Base-by-base conservation (phyloP, 2,113 vertebrate species). In the Greenwoodochromis staneri region DNA sequence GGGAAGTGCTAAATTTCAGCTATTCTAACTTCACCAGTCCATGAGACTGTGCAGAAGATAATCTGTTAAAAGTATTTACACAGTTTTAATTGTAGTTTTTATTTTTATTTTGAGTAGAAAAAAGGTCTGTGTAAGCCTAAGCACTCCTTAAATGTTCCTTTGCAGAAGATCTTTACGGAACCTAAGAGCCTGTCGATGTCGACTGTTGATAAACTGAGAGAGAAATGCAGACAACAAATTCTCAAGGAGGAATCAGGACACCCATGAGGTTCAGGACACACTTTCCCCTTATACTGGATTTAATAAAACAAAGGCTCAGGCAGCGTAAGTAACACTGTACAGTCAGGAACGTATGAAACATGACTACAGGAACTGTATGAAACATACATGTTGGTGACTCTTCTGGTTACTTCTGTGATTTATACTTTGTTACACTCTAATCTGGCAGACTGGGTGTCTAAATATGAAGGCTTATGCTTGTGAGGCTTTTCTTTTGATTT, bases 91-190 rank as follows among this genome's bases (percentile, higher is more conserved):
- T 78, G 27, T 19, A 49, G 45, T 63, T 29, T 76, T 76, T 47
- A 47, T 4, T 78, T 47, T 19, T 17, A 78, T 78, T 45, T 78
- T 12, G 2, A 31, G 42, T 49, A 31, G 42, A 49, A 78, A 31
- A 78, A 49, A 31, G 63, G 34, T 38, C 11, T 38, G 63, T 21
- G 31, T 13, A 66, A 38, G 71, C 42, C 42, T 78, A 78, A 78
- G 71, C 14, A 29, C 16, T 29, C 42, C 16, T 31, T 49, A 49
- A 49, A 9, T 54, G 13, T 53, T 40, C 7, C 51, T 47, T 90
- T 85, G 6, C 93, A 99, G 98, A 98, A 97, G 96, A 97, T 98
- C 90, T 99, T 99, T 87, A 94, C 95, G 1, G 98, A 98, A 69
- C 98, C 98, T 1, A 98, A 98, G 81, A 97, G 97, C 84, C 93